Evolutionary conservation across 2,113 vertebrate species (phyloP), one percentile per base, ranked within the genome.

Genomic region (Chelonoidis abingdonii): DNA sequence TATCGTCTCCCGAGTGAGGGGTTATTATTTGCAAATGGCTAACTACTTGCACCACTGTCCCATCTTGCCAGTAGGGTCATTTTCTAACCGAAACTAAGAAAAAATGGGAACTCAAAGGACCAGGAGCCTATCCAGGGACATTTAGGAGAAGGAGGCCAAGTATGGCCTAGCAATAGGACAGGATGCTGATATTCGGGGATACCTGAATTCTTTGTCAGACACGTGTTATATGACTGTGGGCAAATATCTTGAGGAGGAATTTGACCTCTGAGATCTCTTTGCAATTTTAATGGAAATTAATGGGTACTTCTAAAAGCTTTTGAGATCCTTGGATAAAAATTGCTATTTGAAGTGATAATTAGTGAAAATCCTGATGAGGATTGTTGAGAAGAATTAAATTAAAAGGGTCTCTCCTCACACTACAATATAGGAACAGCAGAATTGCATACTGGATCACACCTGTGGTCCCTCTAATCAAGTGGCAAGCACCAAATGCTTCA

Each of bases 301-400:
- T 0, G 0, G 5, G 2, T 35, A 24, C 49, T 83, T 50, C 79
- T 85, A 38, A 29, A n/a, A 38, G 17, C 0, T 0, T 80, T 52
- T 49, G 79, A 94, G 62, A 85, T 35, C 38, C 52, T 62, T 38
- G 38, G 11, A 19, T 75, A 57, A 93, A 92, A 92, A 22, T 0
- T 47, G 49, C 22, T 35, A 35, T 47, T 95, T 47, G 16, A 57
- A 62, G 6, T 10, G 50, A 69, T 92, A 88, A 80, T 78, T 31
- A 10, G 10, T 10, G 62, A 69, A 69, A 35, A 78, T 86, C 31
- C 44, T 80, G 7, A 78, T 62, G 35, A 80, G 83, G 6, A 0
- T 86, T 65, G 81, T 6, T 41, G 52, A 3, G 50, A 62, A 84
- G 11, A 83, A 78, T 78, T 7, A 83, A 41, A 41, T 25, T 44